Base-by-base conservation (phyloP, 1,140 invertebrate species). In the Doryteuthis pealeii region DNA sequence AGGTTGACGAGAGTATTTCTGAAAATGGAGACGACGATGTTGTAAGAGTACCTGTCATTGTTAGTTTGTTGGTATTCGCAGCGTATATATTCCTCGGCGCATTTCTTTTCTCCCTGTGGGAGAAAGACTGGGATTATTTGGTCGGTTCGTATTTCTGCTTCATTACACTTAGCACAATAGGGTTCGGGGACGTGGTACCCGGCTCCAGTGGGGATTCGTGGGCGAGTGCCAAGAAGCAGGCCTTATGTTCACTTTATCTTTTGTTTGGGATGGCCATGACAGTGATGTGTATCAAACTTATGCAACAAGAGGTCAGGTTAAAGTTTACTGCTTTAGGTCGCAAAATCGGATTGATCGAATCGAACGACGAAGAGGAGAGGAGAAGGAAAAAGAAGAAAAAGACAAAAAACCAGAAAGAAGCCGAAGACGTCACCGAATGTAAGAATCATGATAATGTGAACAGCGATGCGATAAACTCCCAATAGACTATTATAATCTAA, bases 131-230 rank as follows among this genome's bases (percentile, higher is more conserved):
- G 96, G 93, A 91, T 62, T 91, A 95, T 32, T 88, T 98, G 18
- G 95, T 97, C 80, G 94, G 94, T 40, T 94, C 94, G 70, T 98
- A 96, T 87, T 98, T 98, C 85, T 97, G 95, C 82, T 97, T 97
- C 89, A 95, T 95, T 30, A 95, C 90, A 0, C 83, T 91, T 18
- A 89, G 76, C 31, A 85, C 84, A 0, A 95, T 97, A 78, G 96
- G 96, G 1, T 94, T 98, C 80, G 96, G 96, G 0, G 96, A 98
- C 69, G 71, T 79, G 14, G 83, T 84, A 0, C 84, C 84, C 2
- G 85, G 84, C 10, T 78, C 76, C 28, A 78, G 74, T 65, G 77
- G 78, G 35, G 73, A 79, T 66, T 75, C 76, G 0, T 83, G 80
- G 82, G 72, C 74, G 10, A 79, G 78, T 54, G 79, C 80, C 62